Conservation (phyloP, 2,113 vertebrate species). For the Rhinoptilus africanus region DNA sequence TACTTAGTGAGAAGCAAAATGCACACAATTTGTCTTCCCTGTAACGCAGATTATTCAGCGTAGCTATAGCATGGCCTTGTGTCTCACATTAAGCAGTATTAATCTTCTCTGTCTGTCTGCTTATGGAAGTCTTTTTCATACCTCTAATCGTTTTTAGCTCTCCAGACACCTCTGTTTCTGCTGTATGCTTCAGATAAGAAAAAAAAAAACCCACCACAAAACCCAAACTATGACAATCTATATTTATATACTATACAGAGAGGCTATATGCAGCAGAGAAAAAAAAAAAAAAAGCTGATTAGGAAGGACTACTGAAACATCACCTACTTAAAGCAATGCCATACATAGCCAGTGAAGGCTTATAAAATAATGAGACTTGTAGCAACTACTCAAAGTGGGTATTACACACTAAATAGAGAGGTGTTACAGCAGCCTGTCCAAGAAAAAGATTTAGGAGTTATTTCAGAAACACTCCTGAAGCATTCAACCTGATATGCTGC, state of each 20-base stretch:
- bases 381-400: not conserved
- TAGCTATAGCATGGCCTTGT: not conserved
- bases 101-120: not conserved
- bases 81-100: not conserved
- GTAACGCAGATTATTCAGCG: not conserved
- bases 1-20: not conserved
- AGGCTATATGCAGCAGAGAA: not conserved
- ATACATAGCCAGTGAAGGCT: not conserved
- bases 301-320: not conserved
- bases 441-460: constrained; percentile 16
- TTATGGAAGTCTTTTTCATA: not conserved
- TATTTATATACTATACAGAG: not conserved
- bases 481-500: constrained; percentile 3
- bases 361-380: constrained; percentile 41
- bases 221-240: not conserved
- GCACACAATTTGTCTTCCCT: not conserved
- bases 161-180: constrained; percentile 24
- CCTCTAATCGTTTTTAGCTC: not conserved
- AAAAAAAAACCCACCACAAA: not conserved
- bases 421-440: not conserved
- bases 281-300: not conserved
- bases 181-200: constrained; percentile 1
- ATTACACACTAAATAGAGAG: constrained; percentile 46
- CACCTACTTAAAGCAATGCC: constrained; percentile 5
- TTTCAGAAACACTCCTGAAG: constrained; percentile 45